Evolutionary conservation across 2,888 invertebrate species (phyloP).

Genomic region (Melinaea marsaeus): DNA sequence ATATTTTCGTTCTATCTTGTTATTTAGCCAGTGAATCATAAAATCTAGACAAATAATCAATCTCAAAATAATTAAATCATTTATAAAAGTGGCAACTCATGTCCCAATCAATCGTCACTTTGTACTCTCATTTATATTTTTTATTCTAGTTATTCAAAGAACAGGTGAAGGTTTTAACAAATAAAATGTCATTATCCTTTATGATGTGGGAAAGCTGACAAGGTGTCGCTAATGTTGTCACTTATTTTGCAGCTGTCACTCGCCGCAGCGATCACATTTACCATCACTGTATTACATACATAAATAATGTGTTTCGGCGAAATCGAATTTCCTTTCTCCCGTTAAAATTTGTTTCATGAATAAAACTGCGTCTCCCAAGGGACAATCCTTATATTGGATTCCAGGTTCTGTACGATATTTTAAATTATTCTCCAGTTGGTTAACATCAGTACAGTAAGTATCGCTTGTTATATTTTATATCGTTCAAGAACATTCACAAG

Average conservation of each 20-base stretch:
- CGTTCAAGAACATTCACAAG: background rate
- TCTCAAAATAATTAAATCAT: no score
- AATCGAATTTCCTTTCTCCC: slow-evolving; percentile 26
- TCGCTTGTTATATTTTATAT: background rate
- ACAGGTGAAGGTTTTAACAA: no score
- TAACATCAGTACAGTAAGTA: background rate
- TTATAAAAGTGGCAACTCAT: no score
- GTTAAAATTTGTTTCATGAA: slow-evolving; percentile 50
- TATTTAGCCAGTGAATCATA: no score
- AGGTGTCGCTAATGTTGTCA: background rate
- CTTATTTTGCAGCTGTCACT: slow-evolving; percentile 7
- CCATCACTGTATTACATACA: slow-evolving; percentile 8
- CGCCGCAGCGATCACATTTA: slow-evolving; percentile 5
- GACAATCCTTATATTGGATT: slow-evolving; percentile 64
- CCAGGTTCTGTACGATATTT: background rate
- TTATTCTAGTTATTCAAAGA: no score
- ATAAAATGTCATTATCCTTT: no score
- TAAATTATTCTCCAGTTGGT: background rate
- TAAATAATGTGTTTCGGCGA: slow-evolving; percentile 25
- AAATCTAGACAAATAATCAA: no score
- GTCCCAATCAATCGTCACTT: no score
- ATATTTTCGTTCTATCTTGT: no score
- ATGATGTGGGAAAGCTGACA: background rate
- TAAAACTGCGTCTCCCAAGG: slow-evolving; percentile 60
- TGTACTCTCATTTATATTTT: no score